Conservation (phyloP, 1,140 invertebrate genomes). For the Capitella teleta region DNA sequence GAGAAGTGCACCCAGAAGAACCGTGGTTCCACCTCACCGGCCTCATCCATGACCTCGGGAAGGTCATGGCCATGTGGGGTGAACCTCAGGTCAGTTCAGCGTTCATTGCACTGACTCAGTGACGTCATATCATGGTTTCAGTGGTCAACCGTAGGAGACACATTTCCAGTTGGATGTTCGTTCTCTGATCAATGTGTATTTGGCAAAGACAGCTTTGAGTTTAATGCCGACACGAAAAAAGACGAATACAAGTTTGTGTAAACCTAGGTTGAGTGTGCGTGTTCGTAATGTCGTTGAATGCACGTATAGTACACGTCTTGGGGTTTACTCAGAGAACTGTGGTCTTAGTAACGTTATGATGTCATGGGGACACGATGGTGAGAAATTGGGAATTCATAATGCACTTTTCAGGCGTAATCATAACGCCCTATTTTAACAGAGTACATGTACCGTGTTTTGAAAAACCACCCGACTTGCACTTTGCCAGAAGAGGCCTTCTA, state of each 20-base stretch:
- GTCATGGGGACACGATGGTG: conserved; percentile 92
- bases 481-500: conserved; percentile 71
- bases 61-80: conserved; percentile 84
- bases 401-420: not conserved
- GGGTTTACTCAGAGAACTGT: conserved; percentile 80
- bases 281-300: too few relatives aligned
- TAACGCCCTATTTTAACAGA: conserved; percentile 14
- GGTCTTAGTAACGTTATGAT: conserved; percentile 77
- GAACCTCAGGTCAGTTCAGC: conserved; percentile 56
- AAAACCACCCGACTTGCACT: conserved; percentile 62
- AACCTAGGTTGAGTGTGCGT: too few relatives aligned
- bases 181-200: conserved; percentile 81
- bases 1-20: conserved; percentile 64
- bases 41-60: conserved; percentile 87
- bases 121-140: conserved; percentile 51
- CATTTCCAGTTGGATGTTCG: conserved; percentile 83
- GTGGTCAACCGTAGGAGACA: conserved; percentile 92
- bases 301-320: conserved; percentile 68
- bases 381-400: not conserved
- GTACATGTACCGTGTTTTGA: conserved; percentile 46
- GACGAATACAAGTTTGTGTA: too few relatives aligned
- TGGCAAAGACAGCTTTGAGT: conserved; percentile 55
- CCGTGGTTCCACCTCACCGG: conserved; percentile 94
- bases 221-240: too few relatives aligned
- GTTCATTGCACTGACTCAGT: too few relatives aligned